Evolutionary conservation across 2,888 invertebrate species (phyloP).

Genomic region (Pterostichus niger): DNA sequence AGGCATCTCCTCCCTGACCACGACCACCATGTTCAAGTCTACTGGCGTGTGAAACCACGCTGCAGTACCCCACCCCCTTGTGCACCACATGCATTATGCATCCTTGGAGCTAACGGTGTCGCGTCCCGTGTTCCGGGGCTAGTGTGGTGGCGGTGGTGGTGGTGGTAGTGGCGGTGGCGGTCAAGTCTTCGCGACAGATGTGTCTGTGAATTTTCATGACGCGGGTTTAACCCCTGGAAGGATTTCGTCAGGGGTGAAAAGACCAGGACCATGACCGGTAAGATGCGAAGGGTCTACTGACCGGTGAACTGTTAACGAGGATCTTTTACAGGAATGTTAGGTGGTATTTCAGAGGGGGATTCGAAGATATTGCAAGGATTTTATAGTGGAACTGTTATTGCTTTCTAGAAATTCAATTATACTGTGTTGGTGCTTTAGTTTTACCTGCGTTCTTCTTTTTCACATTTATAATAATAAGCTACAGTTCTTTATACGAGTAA

Average conservation of each 20-base stretch:
- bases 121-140: background rate
- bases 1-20: no score
- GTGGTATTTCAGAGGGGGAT: background rate
- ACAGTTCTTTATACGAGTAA: no score
- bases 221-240: slow-evolving; percentile 14
- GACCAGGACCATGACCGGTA: no score
- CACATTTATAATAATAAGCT: no score
- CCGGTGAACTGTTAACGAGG: slow-evolving; percentile 41
- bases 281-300: background rate
- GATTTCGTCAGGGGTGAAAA: background rate
- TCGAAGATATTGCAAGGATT: background rate
- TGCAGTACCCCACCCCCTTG: background rate
- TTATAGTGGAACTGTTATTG: no score
- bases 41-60: background rate
- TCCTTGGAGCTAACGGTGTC: slow-evolving; percentile 7
- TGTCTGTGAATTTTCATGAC: slow-evolving; percentile 65
- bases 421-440: no score
- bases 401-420: no score
- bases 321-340: background rate
- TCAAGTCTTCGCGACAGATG: slow-evolving; percentile 53
- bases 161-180: slow-evolving; percentile 1
- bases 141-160: background rate
- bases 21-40: no score
- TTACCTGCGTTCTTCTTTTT: no score
- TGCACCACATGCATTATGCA: slow-evolving; percentile 43